Base-by-base conservation (phyloP, 64 coral and sea anemone genomes). In the Stylophora pistillata region DNA sequence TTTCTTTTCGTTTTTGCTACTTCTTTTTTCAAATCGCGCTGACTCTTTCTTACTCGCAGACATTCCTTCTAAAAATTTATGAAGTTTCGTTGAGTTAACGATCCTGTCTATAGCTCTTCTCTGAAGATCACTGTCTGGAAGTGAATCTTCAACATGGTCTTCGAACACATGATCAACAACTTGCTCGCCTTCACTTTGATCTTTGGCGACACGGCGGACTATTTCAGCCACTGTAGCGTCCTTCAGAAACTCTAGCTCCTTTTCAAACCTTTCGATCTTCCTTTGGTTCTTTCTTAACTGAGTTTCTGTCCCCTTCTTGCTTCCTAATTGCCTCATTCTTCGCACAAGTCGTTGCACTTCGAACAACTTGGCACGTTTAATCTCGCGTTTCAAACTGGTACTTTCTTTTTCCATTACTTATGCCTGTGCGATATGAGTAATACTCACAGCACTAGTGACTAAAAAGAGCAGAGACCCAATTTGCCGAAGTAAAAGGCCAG, bases 201-300 rank as follows among this genome's bases (percentile, higher is more conserved):
- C n/a, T 32, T 74, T 54, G 32, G 52, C 37, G 34, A 90, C 82
- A 54, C 28, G 60, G 68, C 81, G 26, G 10, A 74, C 27, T 13
- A 92, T 71, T 61, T 83, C 82, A 72, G 87, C 91, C 13, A 86
- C 29, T 0, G 77, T 61, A 29, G 66, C 27, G 63, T 93, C 88
- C 66, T 97, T 93, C 20, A 93, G 41, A 37, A 87, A 74, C 47
- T 90, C 87, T 33, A 93, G 60, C 52, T 97, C 87, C 64, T 93
- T 68, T 30, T 82, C 69, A 71, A 93, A 25, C 76, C 87, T 89
- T 26, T 72, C 63, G 31, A 75, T 58, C 56, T 88, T 96, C 53
- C 88, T 85, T 25, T 82, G 62, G 91, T 96, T 96, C 77, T 93
- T 93, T 7, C 90, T 60, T 4, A 97, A 23, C 59, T 97, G 91